Conservation (phyloP, 2,113 vertebrate species). For the Fregata magnificens region DNA sequence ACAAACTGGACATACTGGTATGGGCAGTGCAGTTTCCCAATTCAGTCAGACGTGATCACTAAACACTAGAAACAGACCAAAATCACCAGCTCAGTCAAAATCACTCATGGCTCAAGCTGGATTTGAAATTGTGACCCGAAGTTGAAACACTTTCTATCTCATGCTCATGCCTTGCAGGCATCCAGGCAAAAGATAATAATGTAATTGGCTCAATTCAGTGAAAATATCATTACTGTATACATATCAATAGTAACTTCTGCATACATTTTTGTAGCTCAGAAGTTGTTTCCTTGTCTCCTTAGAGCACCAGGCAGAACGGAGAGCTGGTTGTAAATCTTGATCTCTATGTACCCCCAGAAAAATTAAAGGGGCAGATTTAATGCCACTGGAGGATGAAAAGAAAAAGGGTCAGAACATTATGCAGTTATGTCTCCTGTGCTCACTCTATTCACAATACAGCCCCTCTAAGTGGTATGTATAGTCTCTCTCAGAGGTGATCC, state of each 20-base stretch:
- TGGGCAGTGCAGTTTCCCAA: not conserved
- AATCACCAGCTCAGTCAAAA: not conserved
- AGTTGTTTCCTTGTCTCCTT: not conserved
- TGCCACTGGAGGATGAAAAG: not conserved
- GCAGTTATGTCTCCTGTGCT: not conserved
- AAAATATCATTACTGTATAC: not conserved
- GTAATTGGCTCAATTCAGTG: not conserved
- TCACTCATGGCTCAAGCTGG: not conserved
- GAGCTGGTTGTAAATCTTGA: not conserved
- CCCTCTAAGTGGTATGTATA: not conserved
- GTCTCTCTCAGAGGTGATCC: not conserved
- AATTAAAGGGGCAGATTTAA: not conserved
- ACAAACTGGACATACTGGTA: not conserved
- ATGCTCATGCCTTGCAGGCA: not conserved
- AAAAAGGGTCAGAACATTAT: not conserved
- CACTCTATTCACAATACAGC: not conserved
- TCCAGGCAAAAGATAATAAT: not conserved
- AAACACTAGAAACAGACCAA: not conserved
- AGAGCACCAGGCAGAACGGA: not conserved
- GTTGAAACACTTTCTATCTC: not conserved
- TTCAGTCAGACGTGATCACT: not conserved
- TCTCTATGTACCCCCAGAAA: not conserved
- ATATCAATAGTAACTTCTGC: not conserved
- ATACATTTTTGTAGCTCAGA: not conserved
- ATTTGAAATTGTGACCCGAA: not conserved